Evolutionary conservation across 2,797 vertebrate genomes (phyloP).

Genomic region (Microctenopoma lineatum): DNA sequence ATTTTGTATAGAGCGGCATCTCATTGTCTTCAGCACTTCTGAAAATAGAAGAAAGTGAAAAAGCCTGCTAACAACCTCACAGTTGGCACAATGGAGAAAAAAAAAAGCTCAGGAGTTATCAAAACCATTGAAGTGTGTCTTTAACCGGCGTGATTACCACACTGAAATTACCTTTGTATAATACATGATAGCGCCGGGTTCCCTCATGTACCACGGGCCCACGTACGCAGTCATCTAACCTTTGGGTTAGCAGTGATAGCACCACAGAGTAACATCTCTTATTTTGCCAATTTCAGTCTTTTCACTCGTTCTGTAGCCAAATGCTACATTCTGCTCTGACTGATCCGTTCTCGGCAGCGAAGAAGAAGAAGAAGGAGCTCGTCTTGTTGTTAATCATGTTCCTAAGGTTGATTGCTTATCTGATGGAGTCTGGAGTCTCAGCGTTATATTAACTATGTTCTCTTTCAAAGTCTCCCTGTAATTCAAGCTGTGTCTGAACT

Average conservation of each 20-base stretch:
- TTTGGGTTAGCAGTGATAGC: constrained; percentile 25
- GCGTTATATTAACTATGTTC: constrained; percentile 23
- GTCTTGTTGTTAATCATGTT: constrained; percentile 38
- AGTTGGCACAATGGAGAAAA: constrained; percentile 35
- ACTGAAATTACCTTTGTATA: constrained; percentile 57
- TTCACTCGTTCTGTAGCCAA: constrained; percentile 24
- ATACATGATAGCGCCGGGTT: constrained; percentile 50
- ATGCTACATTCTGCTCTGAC: constrained; percentile 4
- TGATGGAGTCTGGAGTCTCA: constrained; percentile 25
- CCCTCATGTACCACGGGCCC: constrained; percentile 31
- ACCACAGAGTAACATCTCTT: not conserved
- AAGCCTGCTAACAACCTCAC: constrained; percentile 50
- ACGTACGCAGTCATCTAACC: constrained; percentile 34
- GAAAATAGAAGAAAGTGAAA: constrained; percentile 47
- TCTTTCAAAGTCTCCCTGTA: constrained; percentile 31
- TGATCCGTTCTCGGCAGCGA: constrained; percentile 10
- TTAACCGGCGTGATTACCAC: constrained; percentile 54
- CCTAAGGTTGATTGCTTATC: constrained; percentile 38
- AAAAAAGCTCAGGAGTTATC: constrained; percentile 54
- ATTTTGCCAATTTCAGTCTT: constrained; percentile 29
- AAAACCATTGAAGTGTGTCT: constrained; percentile 65
- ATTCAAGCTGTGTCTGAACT: constrained; percentile 22
- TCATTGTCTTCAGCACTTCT: constrained; percentile 37
- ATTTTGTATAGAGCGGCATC: constrained; percentile 17
- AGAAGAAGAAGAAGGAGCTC: constrained; percentile 20